Evolutionary conservation across 2,888 invertebrate species (phyloP).

Genomic region (Leptogaster cylindrica): DNA sequence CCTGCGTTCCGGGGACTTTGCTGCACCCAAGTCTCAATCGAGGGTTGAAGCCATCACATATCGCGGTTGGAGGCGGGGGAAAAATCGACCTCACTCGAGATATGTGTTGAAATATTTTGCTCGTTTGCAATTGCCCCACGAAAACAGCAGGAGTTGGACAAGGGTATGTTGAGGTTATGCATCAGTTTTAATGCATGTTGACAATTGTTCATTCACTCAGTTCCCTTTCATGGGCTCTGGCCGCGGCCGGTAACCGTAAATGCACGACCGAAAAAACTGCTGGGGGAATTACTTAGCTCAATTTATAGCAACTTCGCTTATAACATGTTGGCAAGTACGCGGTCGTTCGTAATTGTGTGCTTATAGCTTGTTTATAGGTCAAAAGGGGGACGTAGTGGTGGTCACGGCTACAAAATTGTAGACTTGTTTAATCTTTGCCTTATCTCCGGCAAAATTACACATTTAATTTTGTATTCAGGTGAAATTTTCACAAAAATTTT

Average conservation of each 20-base stretch:
- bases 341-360: conserved; percentile 28
- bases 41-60: not conserved
- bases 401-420: no score
- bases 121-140: conserved; percentile 27
- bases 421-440: conserved; percentile 6
- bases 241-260: not conserved
- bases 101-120: conserved; percentile 35
- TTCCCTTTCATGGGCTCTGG: conserved; percentile 17
- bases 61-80: conserved; percentile 14
- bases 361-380: conserved; percentile 32
- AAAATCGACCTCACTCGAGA: not conserved
- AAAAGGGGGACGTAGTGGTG: conserved; percentile 6
- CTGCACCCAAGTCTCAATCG: not conserved
- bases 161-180: conserved; percentile 18
- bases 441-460: not conserved
- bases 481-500: no score
- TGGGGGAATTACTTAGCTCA: conserved; percentile 31
- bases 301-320: conserved; percentile 30
- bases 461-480: no score
- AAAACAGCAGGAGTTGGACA: conserved; percentile 28
- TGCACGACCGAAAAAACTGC: conserved; percentile 14
- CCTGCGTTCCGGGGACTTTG: not conserved
- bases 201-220: conserved; percentile 25
- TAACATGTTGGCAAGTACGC: conserved; percentile 24
- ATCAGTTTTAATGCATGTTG: conserved; percentile 36